Base-by-base conservation (phyloP, 2,888 invertebrate genomes). In the Nymphalis polychloros region DNA sequence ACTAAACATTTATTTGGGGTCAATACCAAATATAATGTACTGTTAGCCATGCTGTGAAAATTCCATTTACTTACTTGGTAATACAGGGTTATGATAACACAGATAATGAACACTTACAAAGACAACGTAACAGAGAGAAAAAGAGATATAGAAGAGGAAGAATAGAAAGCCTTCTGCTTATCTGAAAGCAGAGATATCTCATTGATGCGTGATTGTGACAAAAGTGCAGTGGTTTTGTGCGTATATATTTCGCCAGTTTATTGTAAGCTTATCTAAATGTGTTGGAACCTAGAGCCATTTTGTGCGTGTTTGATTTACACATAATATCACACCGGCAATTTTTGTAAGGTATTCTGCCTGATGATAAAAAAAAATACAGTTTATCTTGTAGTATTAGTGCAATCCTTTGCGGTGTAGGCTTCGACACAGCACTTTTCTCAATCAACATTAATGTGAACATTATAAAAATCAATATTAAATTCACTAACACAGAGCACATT, bases 1-100 rank as follows among this genome's bases (percentile, higher is more conserved):
- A 88, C 90, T 92, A 92, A 89, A 92, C 90, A 92, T 81, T 87
- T 81, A 90, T 84, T 81, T 85, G 83, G 84, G 78, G 81, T 81
- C 78, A 83, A 82, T 85, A 86, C 82, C 83, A 85, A 86, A 86
- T 83, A 84, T 77, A 72, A 64, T 68, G 66, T 70, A 88, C 82
- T 84, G 83, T 80, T 88, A 89, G 91, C 90, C 92, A 92, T 92
- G 92, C 92, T 77, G 73, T 81, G 81, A 81, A 79, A 78, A 78
- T 81, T 77, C 79, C 60, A 69, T 70, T 77, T 80, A 79, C 76
- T 81, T 78, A 82, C 82, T 81, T 84, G 79, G 79, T 85, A 82
- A 80, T 72, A 82, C 75, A 81, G 84, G 80, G 78, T 82, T 77
- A 85, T 81, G 83, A 82, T 79, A 82, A 87, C 80, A 87, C 78